Conservation (phyloP, 2,888 invertebrate genomes). For the Latheticus oryzae region DNA sequence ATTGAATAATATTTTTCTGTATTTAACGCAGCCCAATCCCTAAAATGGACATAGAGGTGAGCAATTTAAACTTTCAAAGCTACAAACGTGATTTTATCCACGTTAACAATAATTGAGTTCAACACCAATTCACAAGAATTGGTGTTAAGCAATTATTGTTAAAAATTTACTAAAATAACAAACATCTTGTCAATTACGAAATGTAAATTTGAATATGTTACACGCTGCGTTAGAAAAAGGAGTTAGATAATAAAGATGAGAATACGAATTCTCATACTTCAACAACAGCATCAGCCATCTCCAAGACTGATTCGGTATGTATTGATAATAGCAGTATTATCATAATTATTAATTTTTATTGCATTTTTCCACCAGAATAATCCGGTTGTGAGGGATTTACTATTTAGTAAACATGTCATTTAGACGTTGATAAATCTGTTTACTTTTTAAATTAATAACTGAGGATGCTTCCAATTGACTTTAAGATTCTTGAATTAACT, state of each 20-base stretch:
- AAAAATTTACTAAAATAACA: constrained; percentile 6
- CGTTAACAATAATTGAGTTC: too few relatives aligned
- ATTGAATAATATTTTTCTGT: constrained; percentile 12
- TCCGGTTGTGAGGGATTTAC: too few relatives aligned
- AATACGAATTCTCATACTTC: constrained; percentile 47
- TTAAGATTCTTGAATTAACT: too few relatives aligned
- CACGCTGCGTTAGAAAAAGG: constrained; percentile 46
- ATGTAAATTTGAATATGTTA: constrained; percentile 20
- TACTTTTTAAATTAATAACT: constrained; percentile 24
- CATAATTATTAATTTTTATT: too few relatives aligned
- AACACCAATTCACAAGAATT: too few relatives aligned
- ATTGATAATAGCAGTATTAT: neutral
- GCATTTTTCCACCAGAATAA: too few relatives aligned
- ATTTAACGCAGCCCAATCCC: constrained; percentile 29
- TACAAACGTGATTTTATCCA: too few relatives aligned
- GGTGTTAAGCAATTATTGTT: too few relatives aligned
- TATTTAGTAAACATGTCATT: constrained; percentile 9
- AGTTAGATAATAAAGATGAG: constrained; percentile 50
- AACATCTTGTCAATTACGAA: constrained; percentile 5
- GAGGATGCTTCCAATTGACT: constrained; percentile 20
- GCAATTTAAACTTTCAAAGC: too few relatives aligned
- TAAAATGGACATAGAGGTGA: constrained; percentile 53
- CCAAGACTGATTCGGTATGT: constrained; percentile 49
- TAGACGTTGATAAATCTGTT: constrained; percentile 25
- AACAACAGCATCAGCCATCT: constrained; percentile 43